These are phyloP conservation scores for Diadema setosum DNA, from an alignment of 35 echinoderm and acorn worm species.

Conservation along the genomic window DNA sequence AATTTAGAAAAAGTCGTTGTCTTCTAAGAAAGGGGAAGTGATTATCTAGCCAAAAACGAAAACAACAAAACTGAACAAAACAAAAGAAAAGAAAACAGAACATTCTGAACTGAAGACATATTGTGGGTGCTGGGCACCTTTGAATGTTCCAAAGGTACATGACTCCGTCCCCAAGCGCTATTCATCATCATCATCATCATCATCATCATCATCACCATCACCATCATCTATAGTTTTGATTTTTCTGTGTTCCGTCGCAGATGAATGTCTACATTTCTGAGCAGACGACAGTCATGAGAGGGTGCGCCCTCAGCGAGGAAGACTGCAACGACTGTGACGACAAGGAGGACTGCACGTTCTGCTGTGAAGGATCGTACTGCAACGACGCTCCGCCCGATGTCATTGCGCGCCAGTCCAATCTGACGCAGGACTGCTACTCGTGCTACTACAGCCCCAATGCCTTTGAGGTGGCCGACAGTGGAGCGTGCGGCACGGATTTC, in stretches of 20 bases:
- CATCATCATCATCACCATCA: too few species aligned
- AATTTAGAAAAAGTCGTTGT: too few species aligned
- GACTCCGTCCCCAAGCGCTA: too few species aligned
- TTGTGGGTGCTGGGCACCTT: too few species aligned
- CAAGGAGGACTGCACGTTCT: not conserved
- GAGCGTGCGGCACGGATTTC: not conserved
- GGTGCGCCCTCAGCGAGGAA: not conserved
- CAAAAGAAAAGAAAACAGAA: too few species aligned
- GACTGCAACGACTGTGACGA: conserved; percentile 12
- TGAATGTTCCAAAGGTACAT: too few species aligned
- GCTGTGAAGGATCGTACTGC: not conserved
- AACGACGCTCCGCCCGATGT: conserved; percentile 9
- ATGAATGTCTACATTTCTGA: conserved; percentile 3
- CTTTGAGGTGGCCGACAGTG: not conserved
- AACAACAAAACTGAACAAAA: too few species aligned
- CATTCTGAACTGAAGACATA: too few species aligned
- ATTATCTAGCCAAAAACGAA: too few species aligned
- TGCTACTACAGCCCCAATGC: not conserved
- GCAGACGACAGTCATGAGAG: not conserved
- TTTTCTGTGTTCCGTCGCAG: not conserved
- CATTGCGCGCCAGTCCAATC: not conserved
- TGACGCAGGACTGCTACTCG: not conserved
- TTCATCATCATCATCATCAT: too few species aligned
- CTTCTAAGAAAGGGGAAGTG: too few species aligned
- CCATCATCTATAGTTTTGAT: too few species aligned